These are phyloP conservation scores for Iguana delicatissima DNA, from an alignment of 2,797 vertebrate species.

Conservation along the genomic window DNA sequence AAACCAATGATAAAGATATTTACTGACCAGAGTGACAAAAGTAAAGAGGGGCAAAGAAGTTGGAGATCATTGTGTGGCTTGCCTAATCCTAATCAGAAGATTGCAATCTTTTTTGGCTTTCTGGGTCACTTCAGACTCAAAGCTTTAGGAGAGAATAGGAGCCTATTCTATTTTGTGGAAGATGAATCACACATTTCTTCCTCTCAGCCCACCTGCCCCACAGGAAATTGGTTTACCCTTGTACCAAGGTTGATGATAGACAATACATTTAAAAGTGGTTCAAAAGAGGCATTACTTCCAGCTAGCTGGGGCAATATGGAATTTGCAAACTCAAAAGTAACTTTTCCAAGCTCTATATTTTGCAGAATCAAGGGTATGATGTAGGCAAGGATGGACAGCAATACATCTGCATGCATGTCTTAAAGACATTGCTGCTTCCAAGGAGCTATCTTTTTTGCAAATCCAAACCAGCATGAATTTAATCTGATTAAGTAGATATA, in stretches of 20 bases:
- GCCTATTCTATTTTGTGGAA: no score
- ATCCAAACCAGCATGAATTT: background rate
- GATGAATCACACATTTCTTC: constrained; percentile 17
- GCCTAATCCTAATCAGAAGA: constrained; percentile 34
- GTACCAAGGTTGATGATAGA: background rate
- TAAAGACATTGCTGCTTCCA: background rate
- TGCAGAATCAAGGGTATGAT: background rate
- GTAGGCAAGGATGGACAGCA: background rate
- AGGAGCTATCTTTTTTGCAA: constrained; percentile 5
- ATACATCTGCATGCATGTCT: background rate
- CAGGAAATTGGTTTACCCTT: background rate
- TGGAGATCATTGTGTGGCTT: constrained; percentile 30
- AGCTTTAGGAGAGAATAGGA: constrained; percentile 4
- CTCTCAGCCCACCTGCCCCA: background rate
- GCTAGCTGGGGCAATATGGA: no score
- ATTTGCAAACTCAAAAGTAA: no score
- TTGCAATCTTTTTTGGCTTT: constrained; percentile 14
- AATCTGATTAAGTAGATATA: background rate
- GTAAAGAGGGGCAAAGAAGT: background rate
- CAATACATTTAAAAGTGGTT: background rate
- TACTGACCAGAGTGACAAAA: constrained; percentile 35
- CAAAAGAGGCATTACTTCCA: background rate
- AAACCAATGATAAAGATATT: constrained; percentile 40
- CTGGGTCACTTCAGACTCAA: constrained; percentile 12
- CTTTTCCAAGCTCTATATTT: background rate